A percentile compares a stretch with the other conserved stretches of the same genome.
Conservation (phyloP, 1,140 invertebrate genomes). For the Papilio glaucus region DNA sequence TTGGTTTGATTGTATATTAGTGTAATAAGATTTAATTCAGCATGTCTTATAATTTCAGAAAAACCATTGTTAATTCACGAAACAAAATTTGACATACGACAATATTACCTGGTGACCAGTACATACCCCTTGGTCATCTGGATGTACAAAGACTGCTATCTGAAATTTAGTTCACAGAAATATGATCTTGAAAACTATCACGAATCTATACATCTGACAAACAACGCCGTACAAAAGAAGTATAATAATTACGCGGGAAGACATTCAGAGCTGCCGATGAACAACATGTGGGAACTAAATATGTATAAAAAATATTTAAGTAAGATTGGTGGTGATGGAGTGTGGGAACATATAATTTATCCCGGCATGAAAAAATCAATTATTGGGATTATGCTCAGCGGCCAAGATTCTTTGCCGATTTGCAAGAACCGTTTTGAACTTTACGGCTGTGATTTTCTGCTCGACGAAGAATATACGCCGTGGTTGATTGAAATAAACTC, state of each 20-base stretch:
- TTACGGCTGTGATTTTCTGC: conserved; percentile 96
- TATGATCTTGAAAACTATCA: conserved; percentile 93
- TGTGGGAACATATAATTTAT: conserved; percentile 89
- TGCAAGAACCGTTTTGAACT: conserved; percentile 93
- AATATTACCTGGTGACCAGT: conserved; percentile 94
- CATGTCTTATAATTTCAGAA: conserved; percentile 83
- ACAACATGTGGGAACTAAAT: conserved; percentile 94
- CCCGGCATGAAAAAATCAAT: conserved; percentile 94
- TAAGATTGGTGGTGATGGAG: conserved; percentile 67
- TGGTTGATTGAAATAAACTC: conserved; percentile 98
- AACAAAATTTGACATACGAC: conserved; percentile 96
- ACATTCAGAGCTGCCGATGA: conserved; percentile 87
- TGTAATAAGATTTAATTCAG: conserved; percentile 29
- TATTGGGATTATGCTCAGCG: conserved; percentile 89
- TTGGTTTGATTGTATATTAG: neutral
- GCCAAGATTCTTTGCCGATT: conserved; percentile 90
- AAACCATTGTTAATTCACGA: conserved; percentile 92
- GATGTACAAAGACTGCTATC: conserved; percentile 95
- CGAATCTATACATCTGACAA: conserved; percentile 95
- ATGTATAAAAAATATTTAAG: conserved; percentile 89
- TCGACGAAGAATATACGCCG: conserved; percentile 92
- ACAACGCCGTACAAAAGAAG: conserved; percentile 94
- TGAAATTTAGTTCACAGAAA: conserved; percentile 95
- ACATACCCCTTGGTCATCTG: conserved; percentile 91
- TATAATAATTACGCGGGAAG: conserved; percentile 88